Percentiles rank a stretch among this genome's conserved stretches.
Evolutionary conservation across 2,888 invertebrate species (phyloP).

Genomic region (Spodoptera littoralis): DNA sequence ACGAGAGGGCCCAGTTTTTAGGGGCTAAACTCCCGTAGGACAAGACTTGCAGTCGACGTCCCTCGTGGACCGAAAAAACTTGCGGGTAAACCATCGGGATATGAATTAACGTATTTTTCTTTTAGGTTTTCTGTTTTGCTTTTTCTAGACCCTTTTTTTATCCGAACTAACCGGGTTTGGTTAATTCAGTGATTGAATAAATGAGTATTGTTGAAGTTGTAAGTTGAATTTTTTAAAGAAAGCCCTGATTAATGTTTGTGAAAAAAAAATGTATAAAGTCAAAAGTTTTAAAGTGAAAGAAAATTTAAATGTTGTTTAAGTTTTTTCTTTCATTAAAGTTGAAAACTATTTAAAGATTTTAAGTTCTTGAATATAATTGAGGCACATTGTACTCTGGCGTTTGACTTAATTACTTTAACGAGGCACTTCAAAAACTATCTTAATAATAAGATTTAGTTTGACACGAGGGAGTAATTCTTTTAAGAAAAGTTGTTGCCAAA

Average conservation of each 20-base stretch:
- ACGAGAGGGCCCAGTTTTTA: slow-evolving; percentile 79
- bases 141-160: slow-evolving; percentile 11
- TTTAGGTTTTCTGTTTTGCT: slow-evolving; percentile 32
- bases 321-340: too few species aligned
- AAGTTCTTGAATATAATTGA: slow-evolving; percentile 1
- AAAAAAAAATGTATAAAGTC: not conserved
- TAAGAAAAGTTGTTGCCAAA: not conserved
- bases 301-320: too few species aligned
- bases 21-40: slow-evolving; percentile 77
- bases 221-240: not conserved
- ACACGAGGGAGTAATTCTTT: too few species aligned
- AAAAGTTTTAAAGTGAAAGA: too few species aligned
- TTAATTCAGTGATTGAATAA: slow-evolving; percentile 2
- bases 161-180: slow-evolving; percentile 6
- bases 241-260: not conserved
- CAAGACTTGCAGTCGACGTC: slow-evolving; percentile 69
- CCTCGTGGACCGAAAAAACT: slow-evolving; percentile 70
- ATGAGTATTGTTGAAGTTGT: not conserved
- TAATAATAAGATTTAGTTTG: not conserved
- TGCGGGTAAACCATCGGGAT: slow-evolving; percentile 62
- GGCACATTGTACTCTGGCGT: not conserved
- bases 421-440: not conserved
- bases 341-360: not conserved
- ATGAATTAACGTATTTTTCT: slow-evolving; percentile 66
- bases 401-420: slow-evolving; percentile 5